Evolutionary conservation across 2,888 invertebrate species (phyloP), one percentile per base, ranked within the genome.

Genomic region (Stramonita haemastoma): DNA sequence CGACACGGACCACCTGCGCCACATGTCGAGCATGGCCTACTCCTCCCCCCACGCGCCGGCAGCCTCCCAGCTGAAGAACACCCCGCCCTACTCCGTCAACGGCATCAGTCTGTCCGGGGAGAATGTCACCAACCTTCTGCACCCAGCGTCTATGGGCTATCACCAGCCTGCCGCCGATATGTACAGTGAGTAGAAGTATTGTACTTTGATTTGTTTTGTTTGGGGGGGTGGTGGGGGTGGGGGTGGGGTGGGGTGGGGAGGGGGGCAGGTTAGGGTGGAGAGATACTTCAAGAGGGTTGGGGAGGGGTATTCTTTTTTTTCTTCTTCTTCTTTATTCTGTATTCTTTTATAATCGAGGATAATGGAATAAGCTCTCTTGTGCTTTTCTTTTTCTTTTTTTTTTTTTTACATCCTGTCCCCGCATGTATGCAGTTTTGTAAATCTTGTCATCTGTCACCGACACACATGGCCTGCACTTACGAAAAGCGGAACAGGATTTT

Each of bases 71-170:
- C 92, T 92, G 88, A 91, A 91, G 34, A 91, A 92, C 17, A 94
- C 95, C 15, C 90, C 92, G n/a, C 94, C 95, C 1, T 96, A 95
- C 92, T 93, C 94, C 29, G 95, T 95, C 70, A 95, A 95, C 91
- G 95, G 95, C 29, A 93, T 95, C 91, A 94, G 95, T 90, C 92
- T 95, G 91, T 93, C 94, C 83, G 83, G 92, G 87, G 85, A 93
- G 87, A 85, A 92, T 83, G 96, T 97, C 92, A 96, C 97, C 81
- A 97, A 97, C 95, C 97, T 97, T 95, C 96, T 97, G 57, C 95
- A 97, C 92, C 97, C 97, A 94, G 81, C 81, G 26, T 97, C 97
- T 91, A 97, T 97, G 97, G 88, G 90, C 46, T 90, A 87, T 85
- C 89, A 84, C 73, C 89, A 89, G 85, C 60, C 85, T 46, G 26